Conservation (phyloP, 2,888 invertebrate species). For the Heliconius ismenius region DNA sequence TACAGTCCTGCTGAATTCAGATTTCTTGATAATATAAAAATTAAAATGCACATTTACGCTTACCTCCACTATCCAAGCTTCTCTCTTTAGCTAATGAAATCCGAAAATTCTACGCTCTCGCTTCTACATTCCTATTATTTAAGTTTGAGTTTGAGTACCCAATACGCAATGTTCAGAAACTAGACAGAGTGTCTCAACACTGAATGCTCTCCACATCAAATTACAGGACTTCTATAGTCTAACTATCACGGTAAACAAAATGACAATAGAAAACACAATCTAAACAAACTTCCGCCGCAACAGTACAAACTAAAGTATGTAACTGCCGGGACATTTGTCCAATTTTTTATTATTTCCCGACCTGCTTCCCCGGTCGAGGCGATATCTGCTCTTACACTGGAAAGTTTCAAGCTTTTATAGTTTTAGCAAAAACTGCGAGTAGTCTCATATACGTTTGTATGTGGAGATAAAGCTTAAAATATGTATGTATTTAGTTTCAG, state of each 20-base stretch:
- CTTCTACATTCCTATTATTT: too few species aligned
- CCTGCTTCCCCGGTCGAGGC: not conserved
- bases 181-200: not conserved
- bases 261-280: not conserved
- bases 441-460: not conserved
- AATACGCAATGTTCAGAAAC: not conserved
- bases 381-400: constrained; percentile 3
- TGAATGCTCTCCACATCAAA: not conserved
- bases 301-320: constrained; percentile 23
- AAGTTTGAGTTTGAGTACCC: too few species aligned
- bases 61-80: too few species aligned
- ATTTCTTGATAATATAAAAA: too few species aligned
- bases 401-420: constrained; percentile 23
- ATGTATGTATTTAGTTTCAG: not conserved
- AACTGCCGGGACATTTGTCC: constrained; percentile 22
- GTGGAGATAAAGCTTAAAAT: constrained; percentile 4
- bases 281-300: not conserved
- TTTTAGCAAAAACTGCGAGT: constrained; percentile 10
- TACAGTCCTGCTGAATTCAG: too few species aligned
- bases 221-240: not conserved
- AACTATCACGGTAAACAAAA: not conserved
- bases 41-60: too few species aligned
- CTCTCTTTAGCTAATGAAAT: too few species aligned
- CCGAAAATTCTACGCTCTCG: too few species aligned
- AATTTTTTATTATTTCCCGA: constrained; percentile 30